phyloP scores from a whole-genome alignment of 2,797 vertebrate genomes.

The Crenichthys baileyi region DNA sequence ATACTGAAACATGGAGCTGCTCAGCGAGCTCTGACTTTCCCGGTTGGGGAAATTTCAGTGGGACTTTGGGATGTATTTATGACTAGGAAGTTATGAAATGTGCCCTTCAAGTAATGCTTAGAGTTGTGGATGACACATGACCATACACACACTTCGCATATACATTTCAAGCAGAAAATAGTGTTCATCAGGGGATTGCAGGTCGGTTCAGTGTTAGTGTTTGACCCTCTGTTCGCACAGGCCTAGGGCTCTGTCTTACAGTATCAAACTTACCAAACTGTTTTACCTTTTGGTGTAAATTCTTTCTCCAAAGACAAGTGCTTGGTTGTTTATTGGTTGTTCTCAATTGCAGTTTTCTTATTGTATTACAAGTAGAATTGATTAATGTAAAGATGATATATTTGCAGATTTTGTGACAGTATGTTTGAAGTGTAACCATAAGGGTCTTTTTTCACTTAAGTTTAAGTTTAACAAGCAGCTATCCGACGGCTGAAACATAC shows the following conservation, averaged over 20 bases:
- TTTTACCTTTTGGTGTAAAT: slow-evolving; percentile 25
- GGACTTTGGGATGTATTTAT: background rate
- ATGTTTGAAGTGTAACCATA: background rate
- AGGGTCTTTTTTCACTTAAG: background rate
- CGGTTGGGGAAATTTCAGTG: background rate
- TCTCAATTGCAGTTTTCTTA: background rate
- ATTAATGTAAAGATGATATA: background rate
- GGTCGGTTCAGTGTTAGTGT: slow-evolving; percentile 58
- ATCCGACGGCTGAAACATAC: background rate
- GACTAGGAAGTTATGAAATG: background rate
- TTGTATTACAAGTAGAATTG: background rate
- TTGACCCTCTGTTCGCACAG: slow-evolving; percentile 41
- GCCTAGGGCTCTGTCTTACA: slow-evolving; percentile 11
- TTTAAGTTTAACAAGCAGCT: background rate
- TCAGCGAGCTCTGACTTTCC: background rate
- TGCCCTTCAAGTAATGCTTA: background rate
- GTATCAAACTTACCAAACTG: slow-evolving; percentile 25
- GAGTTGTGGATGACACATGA: slow-evolving; percentile 21
- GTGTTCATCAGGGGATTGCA: slow-evolving; percentile 47
- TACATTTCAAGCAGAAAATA: slow-evolving; percentile 20
- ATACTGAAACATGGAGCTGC: background rate
- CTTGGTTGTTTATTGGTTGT: background rate
- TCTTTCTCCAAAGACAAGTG: slow-evolving; percentile 1
- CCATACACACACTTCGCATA: background rate
- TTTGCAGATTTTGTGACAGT: background rate